Percentiles rank a stretch among this genome's conserved stretches.
Evolutionary conservation across 2,113 vertebrate species (phyloP).

Genomic region (Columba janthina): DNA sequence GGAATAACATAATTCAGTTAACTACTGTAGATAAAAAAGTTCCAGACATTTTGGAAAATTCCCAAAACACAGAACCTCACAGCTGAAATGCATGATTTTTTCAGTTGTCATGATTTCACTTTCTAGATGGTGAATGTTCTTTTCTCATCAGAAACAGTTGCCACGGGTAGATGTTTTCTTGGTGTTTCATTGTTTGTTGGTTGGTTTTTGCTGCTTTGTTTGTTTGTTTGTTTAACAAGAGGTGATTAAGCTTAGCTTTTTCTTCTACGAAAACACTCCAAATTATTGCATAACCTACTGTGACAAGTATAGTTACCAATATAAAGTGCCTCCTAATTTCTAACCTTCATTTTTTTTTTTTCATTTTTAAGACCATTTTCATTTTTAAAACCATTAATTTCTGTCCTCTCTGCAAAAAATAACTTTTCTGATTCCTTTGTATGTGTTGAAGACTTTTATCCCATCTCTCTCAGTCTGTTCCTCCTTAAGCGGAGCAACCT

Average conservation of each 20-base stretch:
- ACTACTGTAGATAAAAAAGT: not conserved
- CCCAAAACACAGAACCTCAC: not conserved
- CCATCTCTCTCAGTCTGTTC: not conserved
- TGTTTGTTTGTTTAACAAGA: not conserved
- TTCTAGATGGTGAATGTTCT: not conserved
- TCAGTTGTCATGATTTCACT: not conserved
- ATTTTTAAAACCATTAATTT: not conserved
- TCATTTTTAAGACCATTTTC: too few species aligned
- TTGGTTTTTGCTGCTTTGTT: too few species aligned
- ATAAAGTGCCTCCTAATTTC: not conserved
- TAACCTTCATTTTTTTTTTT: not conserved
- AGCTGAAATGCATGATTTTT: not conserved
- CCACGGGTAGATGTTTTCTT: not conserved
- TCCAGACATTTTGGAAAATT: not conserved
- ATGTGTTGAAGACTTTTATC: not conserved
- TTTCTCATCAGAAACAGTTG: not conserved
- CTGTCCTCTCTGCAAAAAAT: not conserved
- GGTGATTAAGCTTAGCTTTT: not conserved
- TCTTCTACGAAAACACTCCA: not conserved
- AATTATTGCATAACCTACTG: not conserved
- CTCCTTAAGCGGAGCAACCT: not conserved
- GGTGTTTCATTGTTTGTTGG: too few species aligned
- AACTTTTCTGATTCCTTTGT: not conserved
- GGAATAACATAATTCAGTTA: not conserved
- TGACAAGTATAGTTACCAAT: not conserved